phyloP scores from a whole-genome alignment of 92 coral and sea anemone species.

The Porites rus region DNA sequence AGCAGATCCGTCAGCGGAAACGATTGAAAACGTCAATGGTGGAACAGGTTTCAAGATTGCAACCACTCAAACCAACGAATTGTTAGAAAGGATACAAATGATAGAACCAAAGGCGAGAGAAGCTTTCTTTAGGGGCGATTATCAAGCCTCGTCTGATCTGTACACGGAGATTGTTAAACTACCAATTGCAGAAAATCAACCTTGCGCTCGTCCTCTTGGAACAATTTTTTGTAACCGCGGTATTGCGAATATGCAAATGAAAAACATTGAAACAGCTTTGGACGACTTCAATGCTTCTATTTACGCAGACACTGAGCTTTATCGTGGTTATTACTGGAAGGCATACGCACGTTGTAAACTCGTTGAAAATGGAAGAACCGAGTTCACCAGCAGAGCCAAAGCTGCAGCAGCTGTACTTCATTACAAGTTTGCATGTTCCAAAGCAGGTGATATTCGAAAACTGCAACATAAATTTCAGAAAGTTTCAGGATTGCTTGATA shows the following conservation, averaged over 20 bases:
- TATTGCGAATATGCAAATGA: neutral
- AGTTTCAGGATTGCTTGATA: neutral
- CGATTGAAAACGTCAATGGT: neutral
- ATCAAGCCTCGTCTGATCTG: neutral
- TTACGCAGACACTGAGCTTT: neutral
- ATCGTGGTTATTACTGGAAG: neutral
- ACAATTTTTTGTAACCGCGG: too few relatives aligned
- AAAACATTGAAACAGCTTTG: neutral
- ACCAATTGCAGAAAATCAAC: too few relatives aligned
- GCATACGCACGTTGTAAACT: neutral
- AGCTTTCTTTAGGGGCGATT: neutral
- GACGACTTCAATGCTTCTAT: neutral
- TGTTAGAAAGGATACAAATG: neutral
- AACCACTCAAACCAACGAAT: neutral
- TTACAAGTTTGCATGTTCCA: neutral
- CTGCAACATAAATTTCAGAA: neutral
- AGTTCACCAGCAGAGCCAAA: neutral
- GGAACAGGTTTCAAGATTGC: too few relatives aligned
- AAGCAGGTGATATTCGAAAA: neutral
- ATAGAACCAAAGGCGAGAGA: neutral
- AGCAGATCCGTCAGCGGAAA: rapidly evolving
- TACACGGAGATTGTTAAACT: neutral
- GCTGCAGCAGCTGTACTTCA: neutral
- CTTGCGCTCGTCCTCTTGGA: neutral
- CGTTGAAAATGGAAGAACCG: neutral